A percentile compares a stretch with the other conserved stretches of the same genome.
Evolutionary conservation across 2,113 vertebrate species (phyloP).

Genomic region (Cettia cetti): DNA sequence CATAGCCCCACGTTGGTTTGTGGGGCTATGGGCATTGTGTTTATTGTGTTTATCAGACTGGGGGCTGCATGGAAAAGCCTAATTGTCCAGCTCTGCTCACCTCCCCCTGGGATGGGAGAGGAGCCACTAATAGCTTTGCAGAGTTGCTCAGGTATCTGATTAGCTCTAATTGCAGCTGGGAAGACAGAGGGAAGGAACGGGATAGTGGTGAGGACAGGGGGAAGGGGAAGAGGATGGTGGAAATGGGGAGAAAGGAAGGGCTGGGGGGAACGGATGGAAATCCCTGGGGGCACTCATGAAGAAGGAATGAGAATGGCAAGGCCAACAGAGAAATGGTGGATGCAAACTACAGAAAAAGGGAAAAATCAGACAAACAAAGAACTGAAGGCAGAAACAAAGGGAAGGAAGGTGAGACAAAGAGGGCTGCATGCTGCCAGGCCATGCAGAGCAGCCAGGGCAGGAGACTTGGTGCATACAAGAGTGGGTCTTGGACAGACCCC

Average conservation of each 20-base stretch:
- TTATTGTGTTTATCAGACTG: conserved; percentile 59
- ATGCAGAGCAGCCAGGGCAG: rapidly evolving
- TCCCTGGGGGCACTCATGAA: rapidly evolving
- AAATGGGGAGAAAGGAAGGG: neutral
- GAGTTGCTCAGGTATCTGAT: conserved; percentile 77
- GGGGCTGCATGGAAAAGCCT: conserved; percentile 58
- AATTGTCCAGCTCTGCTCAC: conserved; percentile 72
- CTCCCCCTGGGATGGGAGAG: conserved; percentile 56
- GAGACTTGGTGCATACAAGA: neutral
- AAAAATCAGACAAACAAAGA: conserved; percentile 7
- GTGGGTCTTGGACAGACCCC: neutral
- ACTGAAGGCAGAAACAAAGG: conserved; percentile 36
- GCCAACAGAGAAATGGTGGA: neutral
- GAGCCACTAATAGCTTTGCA: conserved; percentile 72
- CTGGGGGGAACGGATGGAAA: neutral
- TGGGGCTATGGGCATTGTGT: too few relatives aligned
- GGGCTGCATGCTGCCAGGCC: neutral
- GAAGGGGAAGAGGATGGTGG: neutral
- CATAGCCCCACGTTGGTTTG: neutral
- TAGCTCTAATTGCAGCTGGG: conserved; percentile 74
- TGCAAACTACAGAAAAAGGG: neutral
- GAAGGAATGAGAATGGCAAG: neutral
- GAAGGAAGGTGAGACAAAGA: conserved; percentile 36
- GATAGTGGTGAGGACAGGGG: rapidly evolving
- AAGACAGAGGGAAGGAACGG: neutral